A percentile compares a stretch with the other conserved stretches of the same genome.
Evolutionary conservation across 2,113 vertebrate species (phyloP).

Genomic region (Dasyurus viverrinus): DNA sequence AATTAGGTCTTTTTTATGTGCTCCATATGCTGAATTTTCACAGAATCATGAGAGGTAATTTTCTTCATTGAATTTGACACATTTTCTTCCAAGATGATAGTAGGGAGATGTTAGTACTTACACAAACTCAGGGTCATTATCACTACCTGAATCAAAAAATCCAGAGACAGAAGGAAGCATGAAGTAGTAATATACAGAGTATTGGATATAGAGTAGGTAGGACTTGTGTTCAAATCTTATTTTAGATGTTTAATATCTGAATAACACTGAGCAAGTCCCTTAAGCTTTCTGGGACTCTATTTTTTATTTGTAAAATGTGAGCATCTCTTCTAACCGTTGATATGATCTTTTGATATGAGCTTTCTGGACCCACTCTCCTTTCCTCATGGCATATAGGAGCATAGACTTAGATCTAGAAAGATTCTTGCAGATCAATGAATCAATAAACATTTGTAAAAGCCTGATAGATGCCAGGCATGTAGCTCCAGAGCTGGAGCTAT

Average conservation of each 20-base stretch:
- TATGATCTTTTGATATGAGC: background rate
- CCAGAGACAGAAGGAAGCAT: background rate
- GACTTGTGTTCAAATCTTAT: background rate
- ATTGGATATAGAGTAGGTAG: background rate
- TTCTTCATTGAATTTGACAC: background rate
- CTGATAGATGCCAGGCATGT: background rate
- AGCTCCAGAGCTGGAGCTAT: background rate
- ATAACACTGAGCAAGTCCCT: conserved; percentile 33
- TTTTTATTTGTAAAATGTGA: conserved; percentile 16
- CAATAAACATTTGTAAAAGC: background rate
- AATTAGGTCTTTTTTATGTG: background rate
- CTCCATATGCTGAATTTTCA: background rate
- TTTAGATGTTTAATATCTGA: conserved; percentile 43
- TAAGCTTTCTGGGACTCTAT: conserved; percentile 44
- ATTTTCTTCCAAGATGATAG: background rate
- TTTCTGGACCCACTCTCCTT: background rate
- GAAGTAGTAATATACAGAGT: background rate
- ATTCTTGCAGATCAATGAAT: background rate
- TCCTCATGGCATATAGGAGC: background rate
- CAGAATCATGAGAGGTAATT: background rate
- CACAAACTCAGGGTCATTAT: background rate
- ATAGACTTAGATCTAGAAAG: background rate
- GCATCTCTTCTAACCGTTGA: background rate
- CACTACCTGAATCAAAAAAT: background rate
- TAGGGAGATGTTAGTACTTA: background rate